Base-by-base conservation (phyloP, 2,797 vertebrate genomes). In the Sebastiscus tertius region DNA sequence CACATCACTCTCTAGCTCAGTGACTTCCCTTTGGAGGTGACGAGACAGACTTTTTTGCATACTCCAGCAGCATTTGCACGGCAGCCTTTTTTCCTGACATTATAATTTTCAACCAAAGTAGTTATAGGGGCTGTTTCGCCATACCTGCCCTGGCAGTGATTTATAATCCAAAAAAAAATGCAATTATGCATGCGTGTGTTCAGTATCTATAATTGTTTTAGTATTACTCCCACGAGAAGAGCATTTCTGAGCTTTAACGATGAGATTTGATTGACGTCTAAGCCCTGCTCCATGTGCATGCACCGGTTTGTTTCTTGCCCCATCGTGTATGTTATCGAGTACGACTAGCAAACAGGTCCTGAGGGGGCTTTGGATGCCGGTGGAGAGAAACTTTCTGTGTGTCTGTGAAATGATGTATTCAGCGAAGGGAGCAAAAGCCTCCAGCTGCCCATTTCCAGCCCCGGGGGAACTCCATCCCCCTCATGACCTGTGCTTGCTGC, bases 371-470 rank as follows among this genome's bases (percentile, higher is more conserved):
- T 34, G 56, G 59, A 78, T 86, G 67, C 83, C 80, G 76, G 52
- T 14, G 62, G 60, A 86, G 58, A 81, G 75, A 86, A 66, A 86
- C 75, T 87, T 92, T 94, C 70, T 92, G 81, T 92, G 77, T 89
- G 84, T 87, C 58, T 72, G 77, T 75, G 58, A 90, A 89, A 90
- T 89, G 78, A 93, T 89, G 82, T 84, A 90, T 91, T 92, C 84
- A 84, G 80, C 72, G 72, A 65, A 89, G 55, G 75, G 79, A 89
- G 87, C 81, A 82, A 85, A 52, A 89, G 92, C 87, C 89, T 93
- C 86, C 87, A 90, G 93, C 88, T 93, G 90, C 84, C 90, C 75
- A 74, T 91, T 72, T 87, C 72, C 70, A 84, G 42, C 81, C 80
- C 76, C 34, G 0, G 62, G 82, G 78, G 79, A 82, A 76, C 79